Evolutionary conservation across 2,888 invertebrate species (phyloP), one percentile per base, ranked within the genome.

Genomic region (Diaphora mendica): DNA sequence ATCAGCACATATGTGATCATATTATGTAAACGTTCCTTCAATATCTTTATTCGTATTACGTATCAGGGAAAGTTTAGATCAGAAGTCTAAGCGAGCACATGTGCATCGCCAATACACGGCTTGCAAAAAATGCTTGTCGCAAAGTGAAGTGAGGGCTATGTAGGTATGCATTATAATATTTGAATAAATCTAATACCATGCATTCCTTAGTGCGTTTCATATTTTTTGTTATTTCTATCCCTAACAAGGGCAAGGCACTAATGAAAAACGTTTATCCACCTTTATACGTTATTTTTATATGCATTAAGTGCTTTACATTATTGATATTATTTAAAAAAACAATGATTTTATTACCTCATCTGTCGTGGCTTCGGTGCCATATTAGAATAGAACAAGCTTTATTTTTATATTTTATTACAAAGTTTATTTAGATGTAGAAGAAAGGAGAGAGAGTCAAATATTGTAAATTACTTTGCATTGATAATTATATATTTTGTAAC

Each of bases 341-440:
- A 30, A 59, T 59, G 13, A 71, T 77, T 65, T 66, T 48, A 78
- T 82, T 81, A 84, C 78, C 80, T 82, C 78, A 77, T 69, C 68
- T 44, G 68, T 78, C 64, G 77, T 78, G 77, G 84, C 82, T 74
- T 65, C n/a, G 64, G 85, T 87, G 87, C 85, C 85, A 86, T 86
- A 83, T 15, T 77, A 79, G 78, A 75, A 71, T 82, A 79, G 71
- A 78, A 76, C 75, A 79, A 75, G 79, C 64, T 81, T 81, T 77
- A 68, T 77, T 77, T 77, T 55, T 70, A 74, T 76, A 73, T 78
- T 80, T 80, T 73, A 70, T 75, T 77, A 80, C 73, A 80, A 79
- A 80, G 73, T 78, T 80, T 80, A 79, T 74, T 80, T 83, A 85
- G 78, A 75, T 74, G 78, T 83, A 74, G 74, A 65, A 48, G 39